phyloP scores from a whole-genome alignment of 2,888 invertebrate species.

The Oeneis ivallda region DNA sequence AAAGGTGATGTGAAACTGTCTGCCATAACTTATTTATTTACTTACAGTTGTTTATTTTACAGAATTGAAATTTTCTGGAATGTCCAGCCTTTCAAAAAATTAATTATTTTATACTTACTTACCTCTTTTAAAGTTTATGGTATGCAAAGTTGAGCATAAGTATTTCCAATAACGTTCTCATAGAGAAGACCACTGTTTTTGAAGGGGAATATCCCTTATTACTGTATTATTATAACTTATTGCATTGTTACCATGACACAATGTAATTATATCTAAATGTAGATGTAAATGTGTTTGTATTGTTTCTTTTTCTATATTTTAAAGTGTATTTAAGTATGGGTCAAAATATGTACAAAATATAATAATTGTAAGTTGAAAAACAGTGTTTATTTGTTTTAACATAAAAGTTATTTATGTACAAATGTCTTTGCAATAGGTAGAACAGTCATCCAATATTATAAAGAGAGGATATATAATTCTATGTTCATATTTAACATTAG shows the following conservation, averaged over 20 bases:
- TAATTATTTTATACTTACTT: too few relatives aligned
- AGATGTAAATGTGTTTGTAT: neutral
- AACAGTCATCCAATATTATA: neutral
- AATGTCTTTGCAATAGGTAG: neutral
- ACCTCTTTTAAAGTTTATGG: neutral
- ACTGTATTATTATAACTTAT: neutral
- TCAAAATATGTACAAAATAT: slow-evolving; percentile 36
- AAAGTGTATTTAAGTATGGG: slow-evolving; percentile 28
- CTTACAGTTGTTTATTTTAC: neutral
- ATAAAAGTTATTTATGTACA: slow-evolving; percentile 11
- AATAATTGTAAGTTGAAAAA: slow-evolving; percentile 15
- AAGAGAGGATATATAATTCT: neutral
- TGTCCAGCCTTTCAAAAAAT: slow-evolving; percentile 2
- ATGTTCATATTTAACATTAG: neutral
- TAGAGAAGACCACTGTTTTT: neutral
- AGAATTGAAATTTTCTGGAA: neutral
- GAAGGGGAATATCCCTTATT: neutral
- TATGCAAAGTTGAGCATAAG: neutral
- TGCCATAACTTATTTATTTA: neutral
- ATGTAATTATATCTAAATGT: neutral
- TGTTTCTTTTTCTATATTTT: neutral
- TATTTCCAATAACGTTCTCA: neutral
- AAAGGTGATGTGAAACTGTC: slow-evolving; percentile 19
- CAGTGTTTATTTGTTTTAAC: slow-evolving; percentile 16
- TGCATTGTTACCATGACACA: slow-evolving; percentile 6